Evolutionary conservation across 2,797 vertebrate genomes (phyloP).

Genomic region (Cyprinella venusta): DNA sequence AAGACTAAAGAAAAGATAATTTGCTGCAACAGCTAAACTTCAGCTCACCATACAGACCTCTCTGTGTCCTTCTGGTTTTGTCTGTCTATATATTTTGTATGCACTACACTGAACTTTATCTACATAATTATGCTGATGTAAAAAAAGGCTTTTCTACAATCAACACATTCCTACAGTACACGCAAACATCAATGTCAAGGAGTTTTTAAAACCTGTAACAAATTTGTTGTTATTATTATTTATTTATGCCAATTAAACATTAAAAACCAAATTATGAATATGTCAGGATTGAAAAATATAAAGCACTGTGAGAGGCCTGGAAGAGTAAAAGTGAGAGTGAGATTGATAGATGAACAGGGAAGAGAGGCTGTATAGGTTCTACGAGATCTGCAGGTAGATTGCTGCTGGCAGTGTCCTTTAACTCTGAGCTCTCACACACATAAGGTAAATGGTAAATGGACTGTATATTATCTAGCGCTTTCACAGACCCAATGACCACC

Average conservation of each 20-base stretch:
- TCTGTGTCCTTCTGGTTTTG: slow-evolving; percentile 1
- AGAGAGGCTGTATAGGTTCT: not conserved
- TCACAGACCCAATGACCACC: no score
- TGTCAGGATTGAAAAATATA: not conserved
- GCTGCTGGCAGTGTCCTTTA: slow-evolving; percentile 85
- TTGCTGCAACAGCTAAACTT: not conserved
- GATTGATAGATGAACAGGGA: not conserved
- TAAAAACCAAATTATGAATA: not conserved
- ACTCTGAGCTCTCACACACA: slow-evolving; percentile 73
- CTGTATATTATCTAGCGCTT: no score
- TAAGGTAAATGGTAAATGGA: no score
- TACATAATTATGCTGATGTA: not conserved
- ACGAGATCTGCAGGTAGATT: slow-evolving; percentile 87
- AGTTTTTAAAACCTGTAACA: not conserved
- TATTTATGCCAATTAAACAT: slow-evolving; percentile 36
- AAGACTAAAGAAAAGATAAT: not conserved
- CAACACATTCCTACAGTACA: not conserved
- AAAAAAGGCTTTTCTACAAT: not conserved
- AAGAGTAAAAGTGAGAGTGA: not conserved
- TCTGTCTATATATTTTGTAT: slow-evolving; percentile 9
- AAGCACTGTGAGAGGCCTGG: not conserved
- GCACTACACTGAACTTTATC: not conserved
- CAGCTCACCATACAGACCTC: not conserved
- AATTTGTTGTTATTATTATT: slow-evolving; percentile 11
- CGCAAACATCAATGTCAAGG: not conserved